Base-by-base conservation (phyloP, 2,888 invertebrate genomes). In the Acanthosoma haemorrhoidale region DNA sequence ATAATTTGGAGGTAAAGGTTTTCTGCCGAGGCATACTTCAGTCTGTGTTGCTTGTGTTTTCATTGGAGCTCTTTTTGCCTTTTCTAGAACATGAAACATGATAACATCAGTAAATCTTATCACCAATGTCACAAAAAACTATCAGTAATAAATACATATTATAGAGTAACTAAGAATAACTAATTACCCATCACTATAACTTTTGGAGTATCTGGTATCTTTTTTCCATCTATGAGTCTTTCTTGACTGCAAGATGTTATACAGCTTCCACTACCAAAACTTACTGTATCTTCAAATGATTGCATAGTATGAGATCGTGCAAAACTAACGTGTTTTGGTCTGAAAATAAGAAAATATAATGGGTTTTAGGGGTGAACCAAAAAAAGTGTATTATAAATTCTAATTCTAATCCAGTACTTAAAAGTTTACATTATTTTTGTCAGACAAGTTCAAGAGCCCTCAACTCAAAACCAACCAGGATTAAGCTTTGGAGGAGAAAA, bases 1-100 rank as follows among this genome's bases (percentile, higher is more conserved):
- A 70, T 83, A 83, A 2, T 80, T 79, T 4, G 90, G 88, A n/a
- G 89, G 85, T 63, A 84, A 79, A n/a, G 86, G 87, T 80, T 87
- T 88, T 76, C 88, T 84, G 76, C 87, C 87, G 77, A 88, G 81
- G 78, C 87, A 86, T 31, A 87, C 85, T 82, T 94, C 94, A 4
- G 89, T 94, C 81, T 95, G 94, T 4, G 94, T 95, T 15, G 94
- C 94, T 81, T 94, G 94, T 0, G 94, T 94, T 80, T 93, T 90
- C 94, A 94, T 94, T 0, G 89, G 88, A 38, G 89, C 87, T 77
- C 91, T 86, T 78, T 92, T 93, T 73, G 90, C 83, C 79, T 91
- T 90, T 81, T 92, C 92, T 86, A 84, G 73, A 66, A 18, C 18
- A 51, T 11, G 5, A 11, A n/a, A 21, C 5, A 59, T 4, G n/a